Evolutionary conservation across 92 coral and sea anemone genomes (phyloP).

Genomic region (Hydrozoanthus gracilis): DNA sequence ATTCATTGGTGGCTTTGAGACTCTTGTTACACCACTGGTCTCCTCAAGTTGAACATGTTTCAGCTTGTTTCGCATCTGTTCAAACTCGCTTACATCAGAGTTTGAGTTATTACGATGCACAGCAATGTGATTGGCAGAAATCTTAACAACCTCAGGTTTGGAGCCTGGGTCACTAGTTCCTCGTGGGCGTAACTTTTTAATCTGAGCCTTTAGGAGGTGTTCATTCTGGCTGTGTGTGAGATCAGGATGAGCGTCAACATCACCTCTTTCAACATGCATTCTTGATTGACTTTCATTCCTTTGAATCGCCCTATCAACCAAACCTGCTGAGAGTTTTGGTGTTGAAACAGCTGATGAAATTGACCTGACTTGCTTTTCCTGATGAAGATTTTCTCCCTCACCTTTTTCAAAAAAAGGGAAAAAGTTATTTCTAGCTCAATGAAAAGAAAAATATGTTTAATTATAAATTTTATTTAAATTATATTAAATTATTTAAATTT

Average conservation of each 20-base stretch:
- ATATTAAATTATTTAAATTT: no score
- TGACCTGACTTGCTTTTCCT: neutral
- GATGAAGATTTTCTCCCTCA: constrained; percentile 19
- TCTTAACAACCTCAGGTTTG: constrained; percentile 41
- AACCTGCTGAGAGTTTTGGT: constrained; percentile 68
- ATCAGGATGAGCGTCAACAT: constrained; percentile 20
- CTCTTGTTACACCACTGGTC: constrained; percentile 12
- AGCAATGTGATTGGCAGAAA: constrained; percentile 12
- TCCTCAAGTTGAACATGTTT: constrained; percentile 64
- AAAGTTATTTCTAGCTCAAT: neutral
- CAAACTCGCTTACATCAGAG: constrained; percentile 47
- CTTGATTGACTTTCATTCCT: constrained; percentile 35
- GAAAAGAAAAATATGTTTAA: neutral
- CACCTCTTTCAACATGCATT: constrained; percentile 48
- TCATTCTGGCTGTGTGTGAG: constrained; percentile 61
- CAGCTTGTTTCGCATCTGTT: constrained; percentile 69
- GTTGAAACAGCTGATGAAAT: constrained; percentile 28
- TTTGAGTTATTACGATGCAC: constrained; percentile 38
- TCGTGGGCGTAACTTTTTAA: constrained; percentile 66
- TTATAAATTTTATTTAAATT: no score
- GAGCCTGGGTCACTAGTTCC: constrained; percentile 43
- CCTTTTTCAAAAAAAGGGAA: constrained; percentile 19
- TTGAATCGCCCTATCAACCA: constrained; percentile 66
- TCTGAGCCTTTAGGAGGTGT: constrained; percentile 65
- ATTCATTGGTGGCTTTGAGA: constrained; percentile 27